A percentile compares a stretch with the other conserved stretches of the same genome.
Evolutionary conservation across 2,113 vertebrate genomes (phyloP).

Genomic region (Sinocyclocheilus anshuiensis): DNA sequence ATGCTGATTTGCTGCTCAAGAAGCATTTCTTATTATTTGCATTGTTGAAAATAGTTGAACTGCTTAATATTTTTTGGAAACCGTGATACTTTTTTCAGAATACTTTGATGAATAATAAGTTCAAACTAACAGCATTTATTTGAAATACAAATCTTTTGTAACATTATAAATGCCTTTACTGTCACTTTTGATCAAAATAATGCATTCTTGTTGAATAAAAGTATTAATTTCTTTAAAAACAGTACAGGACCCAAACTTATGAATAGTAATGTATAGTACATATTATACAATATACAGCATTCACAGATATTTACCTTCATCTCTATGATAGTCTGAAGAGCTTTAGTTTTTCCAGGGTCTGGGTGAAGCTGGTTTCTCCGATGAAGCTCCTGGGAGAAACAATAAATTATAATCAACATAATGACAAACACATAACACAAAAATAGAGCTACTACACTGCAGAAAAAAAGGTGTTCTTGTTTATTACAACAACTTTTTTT

Average conservation of each 20-base stretch:
- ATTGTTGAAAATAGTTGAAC: too few relatives aligned
- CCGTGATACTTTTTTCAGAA: not conserved
- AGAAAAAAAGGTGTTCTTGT: too few relatives aligned
- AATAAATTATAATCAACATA: not conserved
- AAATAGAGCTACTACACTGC: not conserved
- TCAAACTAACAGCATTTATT: not conserved
- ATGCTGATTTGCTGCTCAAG: not conserved
- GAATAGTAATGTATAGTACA: not conserved
- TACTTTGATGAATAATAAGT: not conserved
- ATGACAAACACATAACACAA: not conserved
- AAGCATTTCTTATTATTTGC: not conserved
- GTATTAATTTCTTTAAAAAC: too few relatives aligned
- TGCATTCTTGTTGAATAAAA: not conserved
- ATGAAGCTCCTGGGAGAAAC: conserved; percentile 88
- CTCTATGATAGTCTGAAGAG: conserved; percentile 98
- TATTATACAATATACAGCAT: not conserved
- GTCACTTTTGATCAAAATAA: not conserved
- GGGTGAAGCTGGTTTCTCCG: conserved; percentile 93
- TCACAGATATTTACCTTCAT: conserved; percentile 85
- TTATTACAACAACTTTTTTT: too few relatives aligned
- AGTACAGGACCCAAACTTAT: not conserved
- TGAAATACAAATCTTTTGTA: not conserved
- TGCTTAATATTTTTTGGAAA: not conserved
- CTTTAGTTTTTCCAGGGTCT: conserved; percentile 96
- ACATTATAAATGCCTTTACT: not conserved